phyloP scores from a whole-genome alignment of 2,888 invertebrate genomes.

The Junonia oenone region DNA sequence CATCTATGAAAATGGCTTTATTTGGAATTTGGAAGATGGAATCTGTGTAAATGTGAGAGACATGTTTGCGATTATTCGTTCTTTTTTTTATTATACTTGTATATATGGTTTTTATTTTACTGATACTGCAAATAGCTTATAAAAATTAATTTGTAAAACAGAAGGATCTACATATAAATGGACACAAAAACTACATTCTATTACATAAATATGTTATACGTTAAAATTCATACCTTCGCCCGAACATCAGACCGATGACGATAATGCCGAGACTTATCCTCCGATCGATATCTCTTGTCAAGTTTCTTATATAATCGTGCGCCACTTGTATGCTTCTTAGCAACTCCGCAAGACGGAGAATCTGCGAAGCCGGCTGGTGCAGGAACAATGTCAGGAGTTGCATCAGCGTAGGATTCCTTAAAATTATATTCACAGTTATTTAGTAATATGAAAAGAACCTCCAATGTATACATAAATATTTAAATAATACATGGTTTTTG shows the following conservation, averaged over 20 bases:
- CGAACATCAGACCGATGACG: slow-evolving; percentile 85
- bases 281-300: slow-evolving; percentile 88
- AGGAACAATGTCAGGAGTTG: slow-evolving; percentile 86
- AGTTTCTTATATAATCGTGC: slow-evolving; percentile 87
- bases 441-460: too few relatives aligned
- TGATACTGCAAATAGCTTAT: neutral
- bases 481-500: too few relatives aligned
- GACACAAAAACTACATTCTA: too few relatives aligned
- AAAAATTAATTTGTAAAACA: neutral
- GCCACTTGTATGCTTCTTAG: slow-evolving; percentile 61
- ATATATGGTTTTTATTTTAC: neutral
- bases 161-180: too few relatives aligned
- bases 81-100: neutral
- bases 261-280: slow-evolving; percentile 84
- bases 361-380: slow-evolving; percentile 94
- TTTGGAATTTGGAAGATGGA: neutral
- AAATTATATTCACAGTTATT: too few relatives aligned
- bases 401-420: slow-evolving; percentile 73
- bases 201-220: neutral
- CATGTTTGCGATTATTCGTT: too few relatives aligned
- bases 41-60: too few relatives aligned
- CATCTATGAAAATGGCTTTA: neutral
- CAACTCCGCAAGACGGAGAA: slow-evolving; percentile 81
- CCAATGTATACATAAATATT: too few relatives aligned
- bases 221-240: slow-evolving; percentile 82